Evolutionary conservation across 2,797 vertebrate genomes (phyloP), one percentile per base, ranked within the genome.

Genomic region (Cirrhinus molitorella): DNA sequence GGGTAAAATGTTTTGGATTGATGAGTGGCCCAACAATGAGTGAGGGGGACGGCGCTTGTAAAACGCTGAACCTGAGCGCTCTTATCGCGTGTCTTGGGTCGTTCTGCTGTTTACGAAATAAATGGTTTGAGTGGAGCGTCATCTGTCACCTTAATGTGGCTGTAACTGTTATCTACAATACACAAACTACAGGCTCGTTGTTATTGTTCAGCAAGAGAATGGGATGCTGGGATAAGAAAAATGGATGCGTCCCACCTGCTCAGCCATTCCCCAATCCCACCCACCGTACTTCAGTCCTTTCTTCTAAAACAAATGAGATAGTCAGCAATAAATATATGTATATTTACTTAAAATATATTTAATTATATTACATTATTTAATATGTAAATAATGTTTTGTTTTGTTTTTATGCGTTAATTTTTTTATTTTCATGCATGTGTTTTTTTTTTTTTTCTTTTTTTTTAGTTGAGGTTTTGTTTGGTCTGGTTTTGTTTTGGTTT

Each of bases 91-190:
- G 81, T 91, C 73, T 89, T 88, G 80, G 87, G 87, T 83, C n/a
- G 40, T 66, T 83, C 63, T 71, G 86, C 89, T 82, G 66, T 92
- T 91, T 83, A 81, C 79, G 88, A 91, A 93, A 94, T 92, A 88
- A 90, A 92, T 92, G 91, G 90, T 89, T 92, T 92, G 91, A 93
- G 91, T 89, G 86, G 92, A 92, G 88, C 87, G 86, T 79, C 89
- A 92, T 94, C 89, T 85, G 88, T 94, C 91, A 94, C 89, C 79
- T 88, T 89, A 92, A 89, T 85, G 55, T 84, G 88, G 88, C 87
- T 91, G 90, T 89, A 87, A 88, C 86, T 43, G 88, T 94, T 94
- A 94, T 94, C 93, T 93, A 91, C 88, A 82, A 67, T 85, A 84
- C 88, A 91, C 93, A 94, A 93, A 92, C 87, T 90, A 90, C 87